These are phyloP conservation scores for Lasioglossum leucozonium DNA, from an alignment of 2,888 invertebrate species.

Conservation along the genomic window DNA sequence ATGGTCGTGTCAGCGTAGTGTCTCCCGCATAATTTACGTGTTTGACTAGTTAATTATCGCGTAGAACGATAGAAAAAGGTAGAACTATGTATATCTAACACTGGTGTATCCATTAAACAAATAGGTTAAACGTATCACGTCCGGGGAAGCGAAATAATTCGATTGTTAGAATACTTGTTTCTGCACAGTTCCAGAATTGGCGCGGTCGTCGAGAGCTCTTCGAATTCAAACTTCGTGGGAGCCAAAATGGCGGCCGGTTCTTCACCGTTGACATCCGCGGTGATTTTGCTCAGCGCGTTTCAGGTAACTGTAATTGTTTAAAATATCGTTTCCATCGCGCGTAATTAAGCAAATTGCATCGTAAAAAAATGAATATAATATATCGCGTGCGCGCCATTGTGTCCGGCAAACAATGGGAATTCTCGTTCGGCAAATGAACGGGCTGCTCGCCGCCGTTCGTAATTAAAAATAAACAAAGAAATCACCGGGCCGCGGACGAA, in stretches of 20 bases:
- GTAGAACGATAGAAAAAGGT: background rate
- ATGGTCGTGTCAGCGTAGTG: background rate
- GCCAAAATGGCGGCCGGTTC: background rate
- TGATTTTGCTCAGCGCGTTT: background rate
- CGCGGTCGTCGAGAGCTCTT: background rate
- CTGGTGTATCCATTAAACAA: background rate
- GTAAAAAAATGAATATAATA: background rate
- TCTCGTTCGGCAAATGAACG: background rate
- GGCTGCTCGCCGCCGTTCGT: background rate
- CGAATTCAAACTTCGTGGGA: background rate
- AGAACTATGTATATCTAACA: background rate
- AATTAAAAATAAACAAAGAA: slow-evolving; percentile 16
- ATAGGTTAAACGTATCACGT: background rate
- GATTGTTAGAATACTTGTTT: background rate
- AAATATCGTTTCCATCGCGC: background rate
- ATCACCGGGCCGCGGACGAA: background rate
- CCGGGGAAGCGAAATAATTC: background rate
- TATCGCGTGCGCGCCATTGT: background rate
- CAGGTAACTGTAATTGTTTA: background rate
- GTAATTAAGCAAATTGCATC: background rate
- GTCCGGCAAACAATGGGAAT: background rate
- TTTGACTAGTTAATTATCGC: background rate
- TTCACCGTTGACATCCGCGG: background rate
- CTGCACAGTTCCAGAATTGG: background rate
- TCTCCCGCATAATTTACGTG: background rate